A percentile compares a stretch with the other conserved stretches of the same genome.
Conservation (phyloP, 2,888 invertebrate genomes). For the Dicranocentrus wangi region DNA sequence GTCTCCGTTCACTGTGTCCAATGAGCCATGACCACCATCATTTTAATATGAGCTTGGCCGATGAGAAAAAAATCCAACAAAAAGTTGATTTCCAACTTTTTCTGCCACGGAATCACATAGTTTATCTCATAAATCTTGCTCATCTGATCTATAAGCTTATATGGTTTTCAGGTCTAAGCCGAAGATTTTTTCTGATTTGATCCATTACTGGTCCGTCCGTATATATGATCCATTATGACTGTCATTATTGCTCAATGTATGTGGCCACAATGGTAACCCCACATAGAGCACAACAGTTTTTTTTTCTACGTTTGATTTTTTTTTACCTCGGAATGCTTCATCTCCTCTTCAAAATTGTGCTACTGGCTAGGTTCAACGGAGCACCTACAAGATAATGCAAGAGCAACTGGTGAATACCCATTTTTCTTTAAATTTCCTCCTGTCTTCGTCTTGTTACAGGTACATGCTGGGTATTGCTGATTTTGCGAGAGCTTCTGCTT, state of each 20-base stretch:
- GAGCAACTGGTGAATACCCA: neutral
- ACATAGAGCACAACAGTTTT: too few species aligned
- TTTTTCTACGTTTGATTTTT: neutral
- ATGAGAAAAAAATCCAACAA: neutral
- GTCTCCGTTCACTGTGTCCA: slow-evolving; percentile 39
- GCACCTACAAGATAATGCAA: neutral
- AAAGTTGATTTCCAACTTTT: slow-evolving; percentile 7
- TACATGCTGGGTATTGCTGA: slow-evolving; percentile 15
- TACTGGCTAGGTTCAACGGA: slow-evolving; percentile 18
- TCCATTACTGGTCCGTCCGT: slow-evolving; percentile 39
- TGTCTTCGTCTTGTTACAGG: slow-evolving; percentile 53
- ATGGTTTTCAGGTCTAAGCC: too few species aligned
- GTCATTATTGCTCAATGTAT: slow-evolving; percentile 43
- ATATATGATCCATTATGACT: slow-evolving; percentile 32
- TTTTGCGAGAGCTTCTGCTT: slow-evolving; percentile 12
- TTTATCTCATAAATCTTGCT: slow-evolving; percentile 18
- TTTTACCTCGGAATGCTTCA: neutral
- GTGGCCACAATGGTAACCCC: slow-evolving; percentile 25
- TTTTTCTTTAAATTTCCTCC: slow-evolving; percentile 23
- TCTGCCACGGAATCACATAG: slow-evolving; percentile 4
- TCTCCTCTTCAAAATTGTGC: slow-evolving; percentile 12
- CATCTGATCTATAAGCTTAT: too few species aligned
- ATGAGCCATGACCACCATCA: slow-evolving; percentile 29
- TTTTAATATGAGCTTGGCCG: neutral
- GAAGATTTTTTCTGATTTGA: slow-evolving; percentile 39